A percentile compares a stretch with the other conserved stretches of the same genome.
Conservation (phyloP, 2,113 vertebrate genomes). For the Silurus meridionalis region DNA sequence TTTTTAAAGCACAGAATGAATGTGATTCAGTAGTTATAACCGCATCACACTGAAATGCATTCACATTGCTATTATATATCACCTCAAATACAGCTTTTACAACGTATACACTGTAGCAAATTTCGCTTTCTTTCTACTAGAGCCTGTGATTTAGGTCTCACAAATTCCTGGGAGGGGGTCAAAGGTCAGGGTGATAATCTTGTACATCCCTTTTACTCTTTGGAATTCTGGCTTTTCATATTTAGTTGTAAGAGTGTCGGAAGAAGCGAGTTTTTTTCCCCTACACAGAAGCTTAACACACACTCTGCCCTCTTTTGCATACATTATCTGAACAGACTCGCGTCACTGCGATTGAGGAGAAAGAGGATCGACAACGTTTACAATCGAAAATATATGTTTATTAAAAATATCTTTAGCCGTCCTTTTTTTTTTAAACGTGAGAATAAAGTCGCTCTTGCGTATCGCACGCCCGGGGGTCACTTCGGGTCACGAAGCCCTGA, state of each 20-base stretch:
- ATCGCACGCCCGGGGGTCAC: conserved; percentile 3
- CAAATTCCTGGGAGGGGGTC: conserved; percentile 19
- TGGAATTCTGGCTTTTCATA: neutral
- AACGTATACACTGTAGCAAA: neutral
- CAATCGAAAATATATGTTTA: neutral
- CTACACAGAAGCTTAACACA: neutral
- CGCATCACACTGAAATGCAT: no score
- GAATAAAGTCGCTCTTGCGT: conserved; percentile 3
- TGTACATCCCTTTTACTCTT: conserved; percentile 2
- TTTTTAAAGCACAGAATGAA: no score
- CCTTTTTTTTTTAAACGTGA: neutral
- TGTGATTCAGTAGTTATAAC: no score
- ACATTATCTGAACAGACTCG: neutral
- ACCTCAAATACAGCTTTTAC: neutral
- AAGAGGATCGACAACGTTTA: neutral
- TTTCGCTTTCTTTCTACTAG: neutral
- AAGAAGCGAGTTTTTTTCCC: neutral
- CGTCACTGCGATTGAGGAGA: neutral
- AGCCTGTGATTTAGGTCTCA: neutral
- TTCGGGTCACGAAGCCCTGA: conserved; percentile 12
- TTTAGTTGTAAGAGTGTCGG: neutral
- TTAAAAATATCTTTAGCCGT: neutral
- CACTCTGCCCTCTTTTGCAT: neutral
- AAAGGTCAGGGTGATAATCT: neutral
- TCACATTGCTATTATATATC: no score